Base-by-base conservation (phyloP, 2,888 invertebrate genomes). In the Oxystoma pomonae region DNA sequence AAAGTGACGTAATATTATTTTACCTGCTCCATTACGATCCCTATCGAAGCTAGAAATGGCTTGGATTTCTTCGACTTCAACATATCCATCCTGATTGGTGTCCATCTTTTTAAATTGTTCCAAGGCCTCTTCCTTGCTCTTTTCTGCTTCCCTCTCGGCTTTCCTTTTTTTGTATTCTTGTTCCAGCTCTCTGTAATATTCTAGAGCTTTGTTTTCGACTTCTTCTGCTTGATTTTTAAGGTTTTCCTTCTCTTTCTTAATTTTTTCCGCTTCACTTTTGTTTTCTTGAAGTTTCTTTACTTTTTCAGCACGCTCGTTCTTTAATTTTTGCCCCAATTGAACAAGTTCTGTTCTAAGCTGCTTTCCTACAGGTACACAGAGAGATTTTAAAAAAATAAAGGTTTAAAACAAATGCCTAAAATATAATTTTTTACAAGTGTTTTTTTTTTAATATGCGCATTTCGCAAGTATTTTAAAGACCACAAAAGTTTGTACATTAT, bases 31-130 rank as follows among this genome's bases (percentile, higher is more conserved):
- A 83, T 97, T 90, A 65, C 88, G 87, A 80, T 98, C 91, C 71
- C 88, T 90, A 81, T 98, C 98, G 81, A 98, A 94, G 56, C 87
- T 88, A 73, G 85, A 83, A 64, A 89, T 87, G 1, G 86, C 83
- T 80, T 89, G 87, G 5, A 93, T 76, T 81, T 90, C 93, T 62
- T 83, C 81, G 56, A 88, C 74, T 66, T 87, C 86, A 50, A 96
- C 77, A 53, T 88, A 84, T 57, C 88, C 90, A 83, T 96, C 92
- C 67, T 84, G 82, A 81, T 98, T 91, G 1, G 87, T 84, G 81
- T 98, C 98, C 74, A 91, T 85, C 71, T 86, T 85, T 49, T 81
- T 82, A 77, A 98, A 98, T 57, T 89, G 87, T 60, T 89, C 85
- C 52, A 83, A 81, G 0, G 90, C 90, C 77, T 93, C 92, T 55